Evolutionary conservation across 2,888 invertebrate genomes (phyloP).

Genomic region (Byasa hedistus): DNA sequence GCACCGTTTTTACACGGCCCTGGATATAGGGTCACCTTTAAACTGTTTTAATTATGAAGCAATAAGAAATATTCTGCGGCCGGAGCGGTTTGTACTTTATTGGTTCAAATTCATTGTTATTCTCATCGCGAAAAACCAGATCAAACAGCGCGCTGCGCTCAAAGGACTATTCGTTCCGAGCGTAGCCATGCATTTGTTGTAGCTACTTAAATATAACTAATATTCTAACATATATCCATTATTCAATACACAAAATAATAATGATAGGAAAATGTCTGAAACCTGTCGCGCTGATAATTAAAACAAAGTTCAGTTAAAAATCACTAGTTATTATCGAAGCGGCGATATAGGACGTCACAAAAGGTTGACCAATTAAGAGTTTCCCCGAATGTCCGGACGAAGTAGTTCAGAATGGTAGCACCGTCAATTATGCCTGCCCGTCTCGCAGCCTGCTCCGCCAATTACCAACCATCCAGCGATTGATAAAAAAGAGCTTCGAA

Average conservation of each 20-base stretch:
- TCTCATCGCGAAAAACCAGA: constrained; percentile 35
- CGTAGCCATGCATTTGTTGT: not conserved
- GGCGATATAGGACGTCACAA: constrained; percentile 74
- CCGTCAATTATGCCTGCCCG: constrained; percentile 71
- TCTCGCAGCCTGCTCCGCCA: constrained; percentile 63
- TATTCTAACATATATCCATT: not conserved
- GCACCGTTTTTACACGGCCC: constrained; percentile 60
- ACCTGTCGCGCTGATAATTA: constrained; percentile 61
- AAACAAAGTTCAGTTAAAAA: constrained; percentile 74
- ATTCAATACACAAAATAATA: not conserved
- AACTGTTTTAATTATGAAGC: constrained; percentile 71
- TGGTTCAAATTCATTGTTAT: constrained; percentile 50
- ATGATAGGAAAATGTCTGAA: constrained; percentile 43
- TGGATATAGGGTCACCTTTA: constrained; percentile 76
- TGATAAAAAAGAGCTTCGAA: constrained; percentile 75
- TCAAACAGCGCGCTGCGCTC: constrained; percentile 24
- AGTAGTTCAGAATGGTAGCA: constrained; percentile 76
- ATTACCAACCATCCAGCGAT: constrained; percentile 72
- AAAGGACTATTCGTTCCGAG: constrained; percentile 9
- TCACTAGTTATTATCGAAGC: constrained; percentile 72
- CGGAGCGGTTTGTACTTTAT: constrained; percentile 55
- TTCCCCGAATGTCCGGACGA: constrained; percentile 74
- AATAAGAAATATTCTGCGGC: constrained; percentile 67
- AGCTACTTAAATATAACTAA: not conserved
- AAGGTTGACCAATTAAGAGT: constrained; percentile 78